Conservation (phyloP, 2,113 vertebrate species). For the Sinocyclocheilus anophthalmus region DNA sequence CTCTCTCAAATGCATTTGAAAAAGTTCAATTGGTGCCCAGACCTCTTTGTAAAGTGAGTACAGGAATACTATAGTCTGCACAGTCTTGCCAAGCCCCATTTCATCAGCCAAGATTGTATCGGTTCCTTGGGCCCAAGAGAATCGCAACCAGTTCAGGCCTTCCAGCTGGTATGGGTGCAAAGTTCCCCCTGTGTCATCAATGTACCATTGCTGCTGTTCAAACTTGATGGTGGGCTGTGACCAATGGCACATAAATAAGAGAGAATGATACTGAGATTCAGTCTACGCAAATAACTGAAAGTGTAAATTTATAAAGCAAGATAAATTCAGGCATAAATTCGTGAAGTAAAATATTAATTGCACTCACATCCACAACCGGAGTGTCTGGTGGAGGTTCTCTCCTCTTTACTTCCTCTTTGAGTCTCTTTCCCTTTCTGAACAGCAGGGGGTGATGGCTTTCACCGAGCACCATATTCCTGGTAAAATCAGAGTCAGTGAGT, state of each 20-base stretch:
- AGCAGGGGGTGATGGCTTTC: slow-evolving; percentile 84
- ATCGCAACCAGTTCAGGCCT: slow-evolving; percentile 96
- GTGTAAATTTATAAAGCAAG: background rate
- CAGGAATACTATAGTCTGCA: slow-evolving; percentile 97
- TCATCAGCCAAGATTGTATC: slow-evolving; percentile 98
- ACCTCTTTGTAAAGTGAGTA: slow-evolving; percentile 99
- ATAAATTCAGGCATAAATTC: background rate
- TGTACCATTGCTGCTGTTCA: slow-evolving; percentile 96
- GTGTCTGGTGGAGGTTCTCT: slow-evolving; percentile 88
- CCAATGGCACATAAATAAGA: background rate
- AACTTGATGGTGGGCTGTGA: slow-evolving; percentile 94
- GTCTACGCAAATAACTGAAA: background rate
- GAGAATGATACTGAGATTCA: background rate
- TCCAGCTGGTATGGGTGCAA: slow-evolving; percentile 97
- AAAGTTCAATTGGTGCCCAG: background rate
- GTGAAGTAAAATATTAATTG: background rate
- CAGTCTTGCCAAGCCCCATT: slow-evolving; percentile 98
- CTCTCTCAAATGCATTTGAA: background rate
- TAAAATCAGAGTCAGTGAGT: background rate
- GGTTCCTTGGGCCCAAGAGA: slow-evolving; percentile 96
- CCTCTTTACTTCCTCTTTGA: slow-evolving; percentile 84
- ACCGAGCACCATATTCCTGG: slow-evolving; percentile 91
- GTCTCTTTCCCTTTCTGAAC: slow-evolving; percentile 84
- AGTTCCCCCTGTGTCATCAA: slow-evolving; percentile 89
- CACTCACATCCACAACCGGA: slow-evolving; percentile 90